These are phyloP conservation scores for Cheilinus undulatus DNA, from an alignment of 2,113 vertebrate species.

Conservation along the genomic window DNA sequence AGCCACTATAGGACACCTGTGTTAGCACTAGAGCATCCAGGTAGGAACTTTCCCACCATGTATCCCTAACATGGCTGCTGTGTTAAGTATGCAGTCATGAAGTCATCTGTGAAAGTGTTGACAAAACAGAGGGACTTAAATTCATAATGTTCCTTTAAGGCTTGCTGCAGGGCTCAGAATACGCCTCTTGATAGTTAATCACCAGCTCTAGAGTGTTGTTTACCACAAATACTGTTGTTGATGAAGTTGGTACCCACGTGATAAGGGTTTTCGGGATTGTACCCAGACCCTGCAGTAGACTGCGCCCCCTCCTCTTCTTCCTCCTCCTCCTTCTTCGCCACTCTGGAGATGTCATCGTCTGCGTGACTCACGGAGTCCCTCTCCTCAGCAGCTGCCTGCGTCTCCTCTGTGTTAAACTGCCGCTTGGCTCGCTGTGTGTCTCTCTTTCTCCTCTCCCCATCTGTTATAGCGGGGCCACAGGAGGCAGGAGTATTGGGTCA, in stretches of 20 bases:
- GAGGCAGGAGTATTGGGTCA: conserved; percentile 78
- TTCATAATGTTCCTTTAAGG: conserved; percentile 56
- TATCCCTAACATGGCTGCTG: conserved; percentile 28
- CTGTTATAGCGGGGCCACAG: conserved; percentile 78
- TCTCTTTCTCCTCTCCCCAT: conserved; percentile 86
- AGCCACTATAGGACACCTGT: conserved; percentile 44
- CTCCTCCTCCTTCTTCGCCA: neutral
- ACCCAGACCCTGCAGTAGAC: conserved; percentile 68
- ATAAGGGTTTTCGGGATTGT: conserved; percentile 95
- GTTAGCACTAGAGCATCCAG: conserved; percentile 28
- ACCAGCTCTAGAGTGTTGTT: conserved; percentile 41
- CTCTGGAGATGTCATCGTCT: conserved; percentile 65
- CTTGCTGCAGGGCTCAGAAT: conserved; percentile 40
- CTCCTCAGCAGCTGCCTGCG: conserved; percentile 73
- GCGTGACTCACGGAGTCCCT: conserved; percentile 48
- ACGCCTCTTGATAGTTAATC: conserved; percentile 49
- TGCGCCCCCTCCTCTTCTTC: conserved; percentile 64
- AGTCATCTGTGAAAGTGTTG: conserved; percentile 60
- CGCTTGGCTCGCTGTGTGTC: conserved; percentile 82
- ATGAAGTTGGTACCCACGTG: conserved; percentile 84
- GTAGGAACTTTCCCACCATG: conserved; percentile 25
- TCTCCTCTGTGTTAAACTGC: conserved; percentile 74
- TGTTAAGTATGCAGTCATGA: conserved; percentile 25
- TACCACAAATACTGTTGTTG: conserved; percentile 32
- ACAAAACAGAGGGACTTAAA: conserved; percentile 53